A percentile compares a stretch with the other conserved stretches of the same genome.
phyloP scores from a whole-genome alignment of 2,888 invertebrate species.

The Myopa testacea region DNA sequence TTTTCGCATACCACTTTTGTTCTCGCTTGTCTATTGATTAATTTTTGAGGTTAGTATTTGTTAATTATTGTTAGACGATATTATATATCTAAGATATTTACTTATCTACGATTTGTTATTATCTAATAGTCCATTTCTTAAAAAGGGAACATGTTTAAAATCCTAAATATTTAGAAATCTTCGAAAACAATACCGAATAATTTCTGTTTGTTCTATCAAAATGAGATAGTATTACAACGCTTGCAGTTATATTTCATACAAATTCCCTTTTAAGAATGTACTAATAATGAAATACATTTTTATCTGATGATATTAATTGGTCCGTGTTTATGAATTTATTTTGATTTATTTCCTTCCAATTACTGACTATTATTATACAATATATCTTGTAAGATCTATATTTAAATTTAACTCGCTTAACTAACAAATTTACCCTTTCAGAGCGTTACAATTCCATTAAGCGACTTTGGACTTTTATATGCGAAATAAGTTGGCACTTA shows the following conservation, averaged over 20 bases:
- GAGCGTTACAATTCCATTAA: no score
- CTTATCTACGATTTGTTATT: neutral
- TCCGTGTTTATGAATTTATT: constrained; percentile 61
- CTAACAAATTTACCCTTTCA: no score
- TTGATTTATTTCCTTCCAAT: constrained; percentile 55
- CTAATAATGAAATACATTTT: neutral
- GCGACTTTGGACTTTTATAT: no score
- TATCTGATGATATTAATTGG: constrained; percentile 55
- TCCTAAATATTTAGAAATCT: neutral
- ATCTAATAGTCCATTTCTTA: neutral
- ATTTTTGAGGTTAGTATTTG: no score
- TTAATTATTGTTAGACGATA: no score
- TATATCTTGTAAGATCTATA: neutral
- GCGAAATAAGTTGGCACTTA: no score
- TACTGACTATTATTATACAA: constrained; percentile 46
- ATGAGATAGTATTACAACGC: neutral
- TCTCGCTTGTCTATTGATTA: no score
- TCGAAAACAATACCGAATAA: constrained; percentile 23
- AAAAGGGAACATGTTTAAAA: neutral
- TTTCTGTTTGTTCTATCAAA: neutral
- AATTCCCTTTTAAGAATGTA: no score
- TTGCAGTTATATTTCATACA: no score
- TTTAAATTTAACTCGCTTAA: no score
- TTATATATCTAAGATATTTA: neutral
- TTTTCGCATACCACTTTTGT: no score